phyloP scores from a whole-genome alignment of 2,113 vertebrate genomes.

The Pristiophorus japonicus region DNA sequence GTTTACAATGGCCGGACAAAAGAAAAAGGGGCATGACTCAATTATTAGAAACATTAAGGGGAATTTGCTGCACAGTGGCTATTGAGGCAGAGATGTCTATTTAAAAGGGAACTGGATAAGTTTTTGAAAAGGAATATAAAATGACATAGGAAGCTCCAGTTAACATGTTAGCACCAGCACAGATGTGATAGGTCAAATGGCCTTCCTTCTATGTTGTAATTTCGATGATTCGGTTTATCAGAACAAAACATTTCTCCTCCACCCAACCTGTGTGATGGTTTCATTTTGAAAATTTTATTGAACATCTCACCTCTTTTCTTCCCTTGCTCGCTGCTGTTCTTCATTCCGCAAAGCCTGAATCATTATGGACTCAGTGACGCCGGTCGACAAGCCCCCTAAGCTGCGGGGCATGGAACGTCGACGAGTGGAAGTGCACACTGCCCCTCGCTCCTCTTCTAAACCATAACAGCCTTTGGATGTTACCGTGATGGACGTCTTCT shows the following conservation, averaged over 20 bases:
- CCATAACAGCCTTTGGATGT: conserved; percentile 81
- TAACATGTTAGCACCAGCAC: not conserved
- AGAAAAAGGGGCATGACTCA: not conserved
- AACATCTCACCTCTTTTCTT: conserved; percentile 78
- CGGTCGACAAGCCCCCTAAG: conserved; percentile 70
- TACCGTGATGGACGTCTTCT: conserved; percentile 80
- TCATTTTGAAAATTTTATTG: not conserved
- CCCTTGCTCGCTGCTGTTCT: conserved; percentile 84
- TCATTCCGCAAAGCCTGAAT: conserved; percentile 83
- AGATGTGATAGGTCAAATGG: not conserved
- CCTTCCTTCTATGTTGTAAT: not conserved
- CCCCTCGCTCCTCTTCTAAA: conserved; percentile 73
- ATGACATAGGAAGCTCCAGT: not conserved
- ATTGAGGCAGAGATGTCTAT: not conserved
- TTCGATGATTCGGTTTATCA: too few relatives aligned
- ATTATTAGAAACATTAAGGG: not conserved
- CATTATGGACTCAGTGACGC: conserved; percentile 83
- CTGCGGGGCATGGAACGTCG: conserved; percentile 72
- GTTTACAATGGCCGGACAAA: not conserved
- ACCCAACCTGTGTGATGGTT: too few relatives aligned
- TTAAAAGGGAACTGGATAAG: not conserved
- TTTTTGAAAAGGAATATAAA: not conserved
- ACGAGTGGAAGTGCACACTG: conserved; percentile 70
- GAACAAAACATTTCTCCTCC: too few relatives aligned
- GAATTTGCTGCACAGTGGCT: not conserved